A percentile compares a stretch with the other conserved stretches of the same genome.
These are phyloP conservation scores for Pachycephala philippinensis DNA, from an alignment of 2,113 vertebrate genomes.

Conservation along the genomic window DNA sequence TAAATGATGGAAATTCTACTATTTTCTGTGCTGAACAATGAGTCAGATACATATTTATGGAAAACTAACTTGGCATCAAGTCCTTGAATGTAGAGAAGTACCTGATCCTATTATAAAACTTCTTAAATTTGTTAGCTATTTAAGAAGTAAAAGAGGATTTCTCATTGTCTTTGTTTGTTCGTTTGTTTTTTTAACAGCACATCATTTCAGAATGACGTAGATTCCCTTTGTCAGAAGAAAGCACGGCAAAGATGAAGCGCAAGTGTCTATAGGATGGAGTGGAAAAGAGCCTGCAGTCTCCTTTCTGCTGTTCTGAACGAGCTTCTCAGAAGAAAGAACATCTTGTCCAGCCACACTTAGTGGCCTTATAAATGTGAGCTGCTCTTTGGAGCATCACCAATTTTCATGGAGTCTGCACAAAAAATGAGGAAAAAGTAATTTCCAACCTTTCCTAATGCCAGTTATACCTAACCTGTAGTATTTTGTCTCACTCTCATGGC, in stretches of 20 bases:
- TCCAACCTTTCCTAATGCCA: background rate
- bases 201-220: background rate
- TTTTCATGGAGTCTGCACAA: background rate
- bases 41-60: background rate
- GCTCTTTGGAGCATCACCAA: accelerated
- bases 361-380: background rate
- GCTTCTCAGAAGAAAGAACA: background rate
- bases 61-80: background rate
- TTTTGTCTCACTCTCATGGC: background rate
- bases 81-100: background rate
- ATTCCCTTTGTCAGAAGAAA: background rate
- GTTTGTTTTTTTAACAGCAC: background rate
- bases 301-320: background rate
- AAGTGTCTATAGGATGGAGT: background rate
- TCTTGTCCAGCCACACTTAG: background rate
- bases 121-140: background rate
- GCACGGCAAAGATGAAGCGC: background rate
- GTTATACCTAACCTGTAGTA: background rate
- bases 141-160: background rate
- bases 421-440: background rate
- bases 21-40: background rate
- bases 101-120: background rate
- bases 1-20: background rate
- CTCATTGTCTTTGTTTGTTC: background rate
- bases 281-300: background rate